Evolutionary conservation across 2,797 vertebrate genomes (phyloP).

Genomic region (Sciurus carolinensis): DNA sequence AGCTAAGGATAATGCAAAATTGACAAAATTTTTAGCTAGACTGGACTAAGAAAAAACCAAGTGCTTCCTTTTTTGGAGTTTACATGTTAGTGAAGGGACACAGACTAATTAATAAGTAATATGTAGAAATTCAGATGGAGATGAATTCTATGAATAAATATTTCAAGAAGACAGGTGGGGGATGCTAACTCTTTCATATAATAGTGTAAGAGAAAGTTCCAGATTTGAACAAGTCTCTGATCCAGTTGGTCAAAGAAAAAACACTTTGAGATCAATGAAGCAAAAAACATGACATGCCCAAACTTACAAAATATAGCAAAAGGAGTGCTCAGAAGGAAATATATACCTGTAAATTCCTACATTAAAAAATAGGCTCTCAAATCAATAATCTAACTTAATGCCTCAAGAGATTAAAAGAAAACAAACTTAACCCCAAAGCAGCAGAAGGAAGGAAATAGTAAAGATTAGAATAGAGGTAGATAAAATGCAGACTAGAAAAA

Average conservation of each 20-base stretch:
- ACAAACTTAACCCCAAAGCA: not conserved
- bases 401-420: not conserved
- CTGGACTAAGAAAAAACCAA: too few species aligned
- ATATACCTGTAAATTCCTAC: not conserved
- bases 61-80: not conserved
- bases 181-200: not conserved
- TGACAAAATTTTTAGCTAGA: too few species aligned
- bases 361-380: constrained; percentile 15
- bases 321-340: not conserved
- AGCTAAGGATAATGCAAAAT: not conserved
- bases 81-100: constrained; percentile 23
- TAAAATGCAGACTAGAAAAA: constrained; percentile 37
- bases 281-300: not conserved
- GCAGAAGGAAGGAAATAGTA: constrained; percentile 41
- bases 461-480: constrained; percentile 64
- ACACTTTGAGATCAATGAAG: not conserved
- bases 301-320: not conserved
- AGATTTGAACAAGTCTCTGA: constrained; percentile 25
- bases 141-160: constrained; percentile 41
- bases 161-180: constrained; percentile 20
- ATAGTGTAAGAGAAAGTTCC: not conserved
- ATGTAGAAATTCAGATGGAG: not conserved
- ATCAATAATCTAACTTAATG: not conserved
- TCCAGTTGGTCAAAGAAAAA: not conserved
- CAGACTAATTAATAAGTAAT: constrained; percentile 5